A percentile compares a stretch with the other conserved stretches of the same genome.
These are phyloP conservation scores for Thymelicus sylvestris DNA, from an alignment of 2,888 invertebrate genomes.

Conservation along the genomic window DNA sequence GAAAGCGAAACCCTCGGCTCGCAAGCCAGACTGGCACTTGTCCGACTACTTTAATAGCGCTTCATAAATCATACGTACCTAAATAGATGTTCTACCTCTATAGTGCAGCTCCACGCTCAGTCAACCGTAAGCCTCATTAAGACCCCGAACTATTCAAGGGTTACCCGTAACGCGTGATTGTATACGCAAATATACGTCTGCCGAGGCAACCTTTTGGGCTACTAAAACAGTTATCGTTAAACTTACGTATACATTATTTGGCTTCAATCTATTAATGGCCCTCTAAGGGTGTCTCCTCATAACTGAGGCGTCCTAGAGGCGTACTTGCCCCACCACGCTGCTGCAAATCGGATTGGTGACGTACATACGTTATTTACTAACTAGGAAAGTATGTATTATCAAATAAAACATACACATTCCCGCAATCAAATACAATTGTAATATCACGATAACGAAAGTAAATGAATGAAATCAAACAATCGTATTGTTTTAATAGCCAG, in stretches of 20 bases:
- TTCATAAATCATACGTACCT: constrained; percentile 28
- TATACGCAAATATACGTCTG: neutral
- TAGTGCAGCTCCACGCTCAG: constrained; percentile 19
- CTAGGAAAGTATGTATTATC: no score
- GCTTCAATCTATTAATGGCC: no score
- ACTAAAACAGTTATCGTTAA: no score
- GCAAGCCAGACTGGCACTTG: constrained; percentile 35
- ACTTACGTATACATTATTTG: no score
- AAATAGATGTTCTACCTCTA: constrained; percentile 15
- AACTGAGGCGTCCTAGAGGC: no score
- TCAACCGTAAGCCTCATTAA: constrained; percentile 16
- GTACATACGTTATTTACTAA: no score
- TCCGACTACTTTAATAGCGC: constrained; percentile 33
- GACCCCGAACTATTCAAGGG: constrained; percentile 15
- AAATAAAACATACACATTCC: no score
- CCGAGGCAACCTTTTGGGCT: no score
- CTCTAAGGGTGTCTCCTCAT: no score
- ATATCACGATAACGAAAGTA: neutral
- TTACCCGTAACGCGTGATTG: constrained; percentile 8
- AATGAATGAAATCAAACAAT: constrained; percentile 1
- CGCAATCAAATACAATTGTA: neutral
- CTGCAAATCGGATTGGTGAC: no score
- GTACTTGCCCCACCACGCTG: no score
- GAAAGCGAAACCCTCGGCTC: constrained; percentile 36
- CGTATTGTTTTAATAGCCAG: neutral